Base-by-base conservation (phyloP, 2,888 invertebrate species). In the Drosophila borborema region DNA sequence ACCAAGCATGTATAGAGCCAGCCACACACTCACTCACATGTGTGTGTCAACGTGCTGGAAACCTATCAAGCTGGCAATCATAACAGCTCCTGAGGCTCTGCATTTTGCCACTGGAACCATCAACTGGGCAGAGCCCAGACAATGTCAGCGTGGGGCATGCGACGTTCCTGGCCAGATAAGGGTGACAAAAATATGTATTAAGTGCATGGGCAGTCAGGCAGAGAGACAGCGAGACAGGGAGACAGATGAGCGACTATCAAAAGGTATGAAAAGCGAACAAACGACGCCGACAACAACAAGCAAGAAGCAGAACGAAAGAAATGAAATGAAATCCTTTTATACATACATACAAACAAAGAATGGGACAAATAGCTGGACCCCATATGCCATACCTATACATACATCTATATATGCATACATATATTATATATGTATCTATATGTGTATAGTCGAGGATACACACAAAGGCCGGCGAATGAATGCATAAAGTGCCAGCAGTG, bases 151-250 rank as follows among this genome's bases (percentile, higher is more conserved):
- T 61, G 53, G 10, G 45, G 68, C 75, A 70, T 70, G 79, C 81
- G 89, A 77, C 87, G 66, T 81, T 69, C 74, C 79, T 81, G 85
- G 60, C 68, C 77, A 81, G 89, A 89, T 86, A 87, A 86, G 85
- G 82, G 85, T 81, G 85, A 86, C 85, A 89, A 89, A 86, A 86
- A 89, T 86, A 87, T 87, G 85, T 86, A 89, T 87, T 87, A 87
- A 87, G 89, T 85, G 85, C 79, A 80, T 58, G 77, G 74, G 63
- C 66, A 64, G 69, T 51, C 70, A 18, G 65, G 46, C 49, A 56
- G 45, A n/a, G 48, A 46, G 18, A 38, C 38, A 40, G 54, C 4
- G 12, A 40, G 55, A 40, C 23, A 56, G 45, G 18, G 51, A 46
- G 18, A 45, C 38, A 40, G 54, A 54, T 48, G 59, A 53, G 53